A percentile compares a stretch with the other conserved stretches of the same genome.
phyloP scores from a whole-genome alignment of 2,888 invertebrate species.

The Portevinia maculata region DNA sequence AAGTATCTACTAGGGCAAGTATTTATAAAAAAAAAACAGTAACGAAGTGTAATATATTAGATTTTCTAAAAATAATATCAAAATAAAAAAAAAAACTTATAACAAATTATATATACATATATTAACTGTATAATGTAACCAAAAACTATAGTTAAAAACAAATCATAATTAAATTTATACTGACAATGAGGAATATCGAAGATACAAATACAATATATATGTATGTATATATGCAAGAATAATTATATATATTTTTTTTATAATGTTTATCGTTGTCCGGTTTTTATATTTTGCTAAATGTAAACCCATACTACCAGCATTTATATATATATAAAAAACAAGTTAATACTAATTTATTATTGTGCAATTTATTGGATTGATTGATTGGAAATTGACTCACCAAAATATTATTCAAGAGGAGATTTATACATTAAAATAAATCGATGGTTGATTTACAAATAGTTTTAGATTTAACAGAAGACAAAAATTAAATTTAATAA shows the following conservation, averaged over 20 bases:
- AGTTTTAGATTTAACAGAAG: slow-evolving; percentile 28
- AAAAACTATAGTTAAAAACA: slow-evolving; percentile 60
- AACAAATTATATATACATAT: slow-evolving; percentile 28
- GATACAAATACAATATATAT: slow-evolving; percentile 6
- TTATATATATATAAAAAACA: slow-evolving; percentile 13
- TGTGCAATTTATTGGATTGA: slow-evolving; percentile 19
- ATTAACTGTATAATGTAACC: slow-evolving; percentile 55
- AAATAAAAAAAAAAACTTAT: slow-evolving; percentile 5
- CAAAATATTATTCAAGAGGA: slow-evolving; percentile 25
- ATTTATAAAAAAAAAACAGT: slow-evolving; percentile 2
- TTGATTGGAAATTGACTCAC: slow-evolving; percentile 10
- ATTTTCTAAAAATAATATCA: neutral
- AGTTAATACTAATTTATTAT: slow-evolving; percentile 47
- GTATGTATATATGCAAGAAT: slow-evolving; percentile 8
- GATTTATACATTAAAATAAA: slow-evolving; percentile 26
- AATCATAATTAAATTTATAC: slow-evolving; percentile 22
- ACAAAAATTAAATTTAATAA: slow-evolving; percentile 8
- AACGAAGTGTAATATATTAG: slow-evolving; percentile 32
- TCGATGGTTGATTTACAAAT: slow-evolving; percentile 4
- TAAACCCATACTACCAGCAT: slow-evolving; percentile 14
- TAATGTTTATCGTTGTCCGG: slow-evolving; percentile 1
- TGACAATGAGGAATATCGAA: slow-evolving; percentile 22
- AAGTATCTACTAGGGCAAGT: neutral
- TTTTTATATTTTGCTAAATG: slow-evolving; percentile 7
- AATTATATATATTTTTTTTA: slow-evolving; percentile 6